Evolutionary conservation across 1,140 invertebrate species (phyloP).

Genomic region (Rhagoletis pomonella): DNA sequence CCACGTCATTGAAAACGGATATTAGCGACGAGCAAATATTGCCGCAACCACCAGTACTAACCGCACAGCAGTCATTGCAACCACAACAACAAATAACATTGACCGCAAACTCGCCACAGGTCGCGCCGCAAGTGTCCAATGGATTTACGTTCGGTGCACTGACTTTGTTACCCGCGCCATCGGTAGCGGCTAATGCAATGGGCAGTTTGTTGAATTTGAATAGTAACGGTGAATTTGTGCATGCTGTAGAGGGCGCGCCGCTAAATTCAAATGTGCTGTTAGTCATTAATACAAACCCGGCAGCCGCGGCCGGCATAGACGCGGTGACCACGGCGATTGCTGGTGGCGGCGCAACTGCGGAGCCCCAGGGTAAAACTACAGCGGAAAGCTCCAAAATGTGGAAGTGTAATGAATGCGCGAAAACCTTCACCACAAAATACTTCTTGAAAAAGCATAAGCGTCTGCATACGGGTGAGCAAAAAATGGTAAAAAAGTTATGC

Average conservation of each 20-base stretch:
- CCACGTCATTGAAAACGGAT: not conserved
- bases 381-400: constrained; percentile 77
- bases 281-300: constrained; percentile 31
- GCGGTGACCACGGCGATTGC: not conserved
- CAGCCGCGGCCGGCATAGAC: not conserved
- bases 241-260: not conserved
- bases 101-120: not conserved
- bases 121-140: not conserved
- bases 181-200: not conserved
- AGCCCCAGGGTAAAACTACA: not conserved
- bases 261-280: constrained; percentile 63
- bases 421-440: constrained; percentile 92
- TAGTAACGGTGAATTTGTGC: constrained; percentile 50
- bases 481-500: not conserved
- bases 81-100: constrained; percentile 4
- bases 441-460: constrained; percentile 92
- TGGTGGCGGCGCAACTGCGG: not conserved
- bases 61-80: not conserved
- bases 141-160: not conserved
- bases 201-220: not conserved
- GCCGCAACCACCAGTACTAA: not conserved
- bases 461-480: constrained; percentile 81
- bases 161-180: constrained; percentile 13
- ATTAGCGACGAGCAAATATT: not conserved
- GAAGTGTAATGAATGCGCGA: constrained; percentile 89